These are phyloP conservation scores for Cataglyphis rosenhaueri DNA, from an alignment of 2,888 invertebrate genomes.

Conservation along the genomic window DNA sequence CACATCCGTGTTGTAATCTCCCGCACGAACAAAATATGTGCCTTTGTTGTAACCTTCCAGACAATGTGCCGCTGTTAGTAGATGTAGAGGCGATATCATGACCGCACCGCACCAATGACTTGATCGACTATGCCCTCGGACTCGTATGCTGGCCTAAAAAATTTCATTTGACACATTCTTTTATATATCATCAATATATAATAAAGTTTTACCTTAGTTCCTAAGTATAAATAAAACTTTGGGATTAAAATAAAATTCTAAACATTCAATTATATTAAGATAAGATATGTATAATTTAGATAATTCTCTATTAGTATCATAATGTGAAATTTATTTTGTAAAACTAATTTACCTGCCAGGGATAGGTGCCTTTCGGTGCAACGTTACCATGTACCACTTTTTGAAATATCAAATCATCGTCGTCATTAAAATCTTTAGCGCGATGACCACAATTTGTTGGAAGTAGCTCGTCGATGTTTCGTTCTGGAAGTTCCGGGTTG, in stretches of 20 bases:
- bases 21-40: conserved; percentile 90
- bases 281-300: background rate
- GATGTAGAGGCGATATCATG: conserved; percentile 88
- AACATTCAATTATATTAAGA: background rate
- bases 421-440: conserved; percentile 84
- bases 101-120: conserved; percentile 92
- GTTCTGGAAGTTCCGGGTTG: conserved; percentile 59
- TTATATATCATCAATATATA: background rate
- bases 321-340: background rate
- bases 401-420: conserved; percentile 86
- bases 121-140: conserved; percentile 87
- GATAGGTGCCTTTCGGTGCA: conserved; percentile 89
- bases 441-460: conserved; percentile 87
- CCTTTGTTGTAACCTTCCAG: conserved; percentile 89
- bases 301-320: background rate
- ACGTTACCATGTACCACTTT: conserved; percentile 89
- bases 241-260: background rate
- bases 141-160: conserved; percentile 88
- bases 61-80: conserved; percentile 92
- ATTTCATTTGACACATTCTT: conserved; percentile 3
- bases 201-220: background rate
- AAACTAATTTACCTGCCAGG: conserved; percentile 89
- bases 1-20: conserved; percentile 91
- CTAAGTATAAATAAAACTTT: background rate
- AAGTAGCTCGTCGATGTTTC: conserved; percentile 79